These are phyloP conservation scores for Paradoxurus hermaphroditus DNA, from an alignment of 2,113 vertebrate species.

Conservation along the genomic window DNA sequence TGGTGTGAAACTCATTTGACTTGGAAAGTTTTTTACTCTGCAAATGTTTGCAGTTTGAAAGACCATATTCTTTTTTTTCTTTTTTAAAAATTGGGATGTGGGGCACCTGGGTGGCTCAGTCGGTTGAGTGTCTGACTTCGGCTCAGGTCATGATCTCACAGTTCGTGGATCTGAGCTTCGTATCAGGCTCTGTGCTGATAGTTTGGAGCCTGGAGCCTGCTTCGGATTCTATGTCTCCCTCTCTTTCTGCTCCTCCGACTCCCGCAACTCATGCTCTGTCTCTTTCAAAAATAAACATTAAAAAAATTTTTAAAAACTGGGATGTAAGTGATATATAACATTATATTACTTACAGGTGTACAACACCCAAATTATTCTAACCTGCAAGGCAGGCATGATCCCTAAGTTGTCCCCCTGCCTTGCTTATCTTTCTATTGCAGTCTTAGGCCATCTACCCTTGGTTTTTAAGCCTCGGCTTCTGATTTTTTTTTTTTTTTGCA, in stretches of 20 bases:
- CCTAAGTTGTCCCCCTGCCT: background rate
- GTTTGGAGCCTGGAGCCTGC: too few species aligned
- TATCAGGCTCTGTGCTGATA: too few species aligned
- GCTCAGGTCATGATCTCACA: too few species aligned
- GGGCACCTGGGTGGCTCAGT: too few species aligned
- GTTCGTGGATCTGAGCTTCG: too few species aligned
- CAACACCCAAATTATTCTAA: background rate
- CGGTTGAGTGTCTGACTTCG: too few species aligned
- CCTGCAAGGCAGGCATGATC: background rate
- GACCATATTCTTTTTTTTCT: conserved; percentile 33
- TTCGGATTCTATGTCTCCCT: too few species aligned
- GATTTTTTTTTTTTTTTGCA: background rate
- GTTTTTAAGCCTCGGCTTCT: background rate
- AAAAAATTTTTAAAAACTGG: background rate
- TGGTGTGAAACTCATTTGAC: conserved; percentile 44
- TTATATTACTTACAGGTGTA: background rate
- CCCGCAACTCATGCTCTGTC: fast-evolving
- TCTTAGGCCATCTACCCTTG: background rate
- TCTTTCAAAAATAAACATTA: too few species aligned
- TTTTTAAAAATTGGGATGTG: background rate
- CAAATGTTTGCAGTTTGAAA: conserved; percentile 46
- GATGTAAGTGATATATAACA: background rate
- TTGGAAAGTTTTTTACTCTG: conserved; percentile 13
- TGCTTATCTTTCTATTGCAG: background rate
- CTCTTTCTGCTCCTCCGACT: too few species aligned